Percentiles rank a stretch among this genome's conserved stretches.
Conservation (phyloP, 2,113 vertebrate species). For the Takifugu bimaculatus region DNA sequence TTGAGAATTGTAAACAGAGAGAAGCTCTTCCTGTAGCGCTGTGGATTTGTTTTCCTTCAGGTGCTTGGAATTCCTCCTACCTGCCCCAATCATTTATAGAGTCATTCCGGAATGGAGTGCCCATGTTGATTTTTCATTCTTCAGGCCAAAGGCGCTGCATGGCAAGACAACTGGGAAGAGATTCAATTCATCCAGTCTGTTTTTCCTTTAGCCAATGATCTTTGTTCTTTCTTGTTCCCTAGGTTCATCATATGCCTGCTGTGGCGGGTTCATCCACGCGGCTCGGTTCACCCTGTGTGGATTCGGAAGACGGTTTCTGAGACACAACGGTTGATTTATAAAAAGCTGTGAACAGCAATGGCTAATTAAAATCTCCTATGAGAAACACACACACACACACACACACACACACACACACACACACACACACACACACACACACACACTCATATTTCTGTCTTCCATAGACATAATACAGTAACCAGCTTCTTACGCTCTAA, state of each 20-base stretch:
- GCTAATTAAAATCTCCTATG: no score
- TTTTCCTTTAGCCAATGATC: conserved; percentile 28
- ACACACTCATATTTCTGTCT: no score
- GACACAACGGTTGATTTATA: background rate
- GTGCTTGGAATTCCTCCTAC: conserved; percentile 13
- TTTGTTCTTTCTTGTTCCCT: conserved; percentile 15
- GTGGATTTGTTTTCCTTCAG: conserved; percentile 16
- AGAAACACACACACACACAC: no score
- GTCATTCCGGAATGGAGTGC: conserved; percentile 1
- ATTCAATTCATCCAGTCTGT: background rate
- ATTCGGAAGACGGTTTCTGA: no score
- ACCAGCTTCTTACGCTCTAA: no score
- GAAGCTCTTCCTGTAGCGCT: background rate
- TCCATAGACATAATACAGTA: no score
- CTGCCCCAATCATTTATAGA: conserved; percentile 19
- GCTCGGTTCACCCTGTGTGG: background rate
- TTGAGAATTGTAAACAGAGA: background rate
- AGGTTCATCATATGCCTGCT: conserved; percentile 20
- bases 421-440: no score
- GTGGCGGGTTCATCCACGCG: background rate
- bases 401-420: no score
- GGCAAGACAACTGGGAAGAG: conserved; percentile 18
- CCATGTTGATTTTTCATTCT: conserved; percentile 11
- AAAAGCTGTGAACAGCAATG: no score
- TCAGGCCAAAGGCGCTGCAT: conserved; percentile 9